phyloP scores from a whole-genome alignment of 2,888 invertebrate genomes.

The Scelioninae gen. 2 region DNA sequence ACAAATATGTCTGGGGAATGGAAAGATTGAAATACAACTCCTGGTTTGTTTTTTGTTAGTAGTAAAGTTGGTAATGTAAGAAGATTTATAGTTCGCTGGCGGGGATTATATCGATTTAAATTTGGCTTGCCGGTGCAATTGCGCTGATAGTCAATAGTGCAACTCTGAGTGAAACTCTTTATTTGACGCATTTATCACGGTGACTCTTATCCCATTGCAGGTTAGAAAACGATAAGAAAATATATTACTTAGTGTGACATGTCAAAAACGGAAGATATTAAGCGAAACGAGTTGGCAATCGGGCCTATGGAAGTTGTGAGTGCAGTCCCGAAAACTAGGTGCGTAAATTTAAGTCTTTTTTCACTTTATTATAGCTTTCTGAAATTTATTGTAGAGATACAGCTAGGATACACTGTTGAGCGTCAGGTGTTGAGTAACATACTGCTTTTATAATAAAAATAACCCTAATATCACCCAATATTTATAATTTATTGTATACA shows the following conservation, averaged over 20 bases:
- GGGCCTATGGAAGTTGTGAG: constrained; percentile 66
- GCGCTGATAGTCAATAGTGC: constrained; percentile 65
- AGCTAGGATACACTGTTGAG: too few relatives aligned
- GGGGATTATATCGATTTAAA: constrained; percentile 75
- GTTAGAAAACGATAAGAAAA: constrained; percentile 26
- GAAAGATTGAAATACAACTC: too few relatives aligned
- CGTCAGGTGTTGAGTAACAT: too few relatives aligned
- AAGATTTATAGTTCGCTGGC: constrained; percentile 64
- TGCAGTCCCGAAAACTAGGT: constrained; percentile 70
- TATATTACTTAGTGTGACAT: constrained; percentile 19
- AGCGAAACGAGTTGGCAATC: constrained; percentile 41
- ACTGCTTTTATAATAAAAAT: too few relatives aligned
- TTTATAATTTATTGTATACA: too few relatives aligned
- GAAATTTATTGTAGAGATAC: too few relatives aligned
- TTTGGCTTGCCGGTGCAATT: constrained; percentile 72
- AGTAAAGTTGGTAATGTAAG: constrained; percentile 59
- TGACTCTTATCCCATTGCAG: constrained; percentile 14
- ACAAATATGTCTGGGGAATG: too few relatives aligned
- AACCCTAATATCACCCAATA: too few relatives aligned
- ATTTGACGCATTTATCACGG: constrained; percentile 41
- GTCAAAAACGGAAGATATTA: constrained; percentile 26
- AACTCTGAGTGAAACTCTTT: constrained; percentile 59
- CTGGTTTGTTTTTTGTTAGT: too few relatives aligned
- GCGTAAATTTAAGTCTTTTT: constrained; percentile 54
- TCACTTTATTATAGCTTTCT: too few relatives aligned